These are phyloP conservation scores for Lasioglossum morio DNA, from an alignment of 2,888 invertebrate species.

Conservation along the genomic window DNA sequence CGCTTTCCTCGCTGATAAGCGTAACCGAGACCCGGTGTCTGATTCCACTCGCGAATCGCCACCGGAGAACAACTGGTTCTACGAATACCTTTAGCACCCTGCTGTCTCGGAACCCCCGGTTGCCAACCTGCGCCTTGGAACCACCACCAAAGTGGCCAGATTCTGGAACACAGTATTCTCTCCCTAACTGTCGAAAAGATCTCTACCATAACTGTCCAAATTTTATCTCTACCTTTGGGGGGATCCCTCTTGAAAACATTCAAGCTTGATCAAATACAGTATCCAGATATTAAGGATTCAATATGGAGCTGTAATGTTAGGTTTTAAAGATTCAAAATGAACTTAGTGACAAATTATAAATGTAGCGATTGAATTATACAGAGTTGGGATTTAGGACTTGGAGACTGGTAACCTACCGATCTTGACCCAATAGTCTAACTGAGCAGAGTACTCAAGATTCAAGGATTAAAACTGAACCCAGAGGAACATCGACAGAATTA, in stretches of 20 bases:
- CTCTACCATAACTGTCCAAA: too few species aligned
- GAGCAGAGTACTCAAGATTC: background rate
- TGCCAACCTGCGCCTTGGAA: background rate
- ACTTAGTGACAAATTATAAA: background rate
- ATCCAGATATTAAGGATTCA: too few species aligned
- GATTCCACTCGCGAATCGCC: slow-evolving; percentile 34
- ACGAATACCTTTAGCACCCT: slow-evolving; percentile 11
- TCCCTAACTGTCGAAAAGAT: too few species aligned
- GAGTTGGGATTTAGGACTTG: background rate
- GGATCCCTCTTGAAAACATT: too few species aligned
- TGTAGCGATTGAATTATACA: background rate
- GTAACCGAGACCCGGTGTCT: slow-evolving; percentile 36
- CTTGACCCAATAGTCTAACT: background rate
- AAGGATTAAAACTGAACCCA: background rate
- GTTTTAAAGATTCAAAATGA: background rate
- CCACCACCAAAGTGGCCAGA: background rate
- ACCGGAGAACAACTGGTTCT: slow-evolving; percentile 27
- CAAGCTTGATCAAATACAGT: too few species aligned
- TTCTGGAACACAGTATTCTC: background rate
- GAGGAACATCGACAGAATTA: background rate
- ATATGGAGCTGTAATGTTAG: too few species aligned
- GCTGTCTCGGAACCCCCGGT: background rate
- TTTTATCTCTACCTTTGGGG: too few species aligned
- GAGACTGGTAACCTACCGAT: background rate
- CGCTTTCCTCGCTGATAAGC: slow-evolving; percentile 56